phyloP scores from a whole-genome alignment of 2,888 invertebrate genomes.

The Chymomyza caudatula region DNA sequence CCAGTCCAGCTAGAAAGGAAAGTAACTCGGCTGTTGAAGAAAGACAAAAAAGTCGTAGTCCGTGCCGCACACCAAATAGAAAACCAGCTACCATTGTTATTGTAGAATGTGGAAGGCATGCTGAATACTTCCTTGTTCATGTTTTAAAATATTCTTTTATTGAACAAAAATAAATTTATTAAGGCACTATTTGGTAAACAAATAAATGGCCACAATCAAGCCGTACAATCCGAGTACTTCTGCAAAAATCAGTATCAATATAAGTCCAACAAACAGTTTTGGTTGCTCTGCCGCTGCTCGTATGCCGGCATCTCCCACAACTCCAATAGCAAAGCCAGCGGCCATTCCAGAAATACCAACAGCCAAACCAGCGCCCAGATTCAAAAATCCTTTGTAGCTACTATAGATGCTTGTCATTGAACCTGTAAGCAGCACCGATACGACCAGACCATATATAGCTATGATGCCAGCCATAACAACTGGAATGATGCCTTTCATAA shows the following conservation, averaged over 20 bases:
- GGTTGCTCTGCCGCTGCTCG: neutral
- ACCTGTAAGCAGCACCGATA: slow-evolving; percentile 97
- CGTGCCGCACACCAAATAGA: too few relatives aligned
- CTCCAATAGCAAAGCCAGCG: neutral
- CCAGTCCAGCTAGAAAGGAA: too few relatives aligned
- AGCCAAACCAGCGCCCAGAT: neutral
- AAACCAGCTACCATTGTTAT: too few relatives aligned
- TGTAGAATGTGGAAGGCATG: too few relatives aligned
- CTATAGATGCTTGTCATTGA: slow-evolving; percentile 82
- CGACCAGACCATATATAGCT: slow-evolving; percentile 99
- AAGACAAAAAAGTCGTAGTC: too few relatives aligned
- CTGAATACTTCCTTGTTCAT: too few relatives aligned
- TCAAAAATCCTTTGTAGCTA: slow-evolving; percentile 15
- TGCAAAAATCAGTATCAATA: neutral
- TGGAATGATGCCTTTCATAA: slow-evolving; percentile 99
- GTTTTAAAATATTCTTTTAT: too few relatives aligned
- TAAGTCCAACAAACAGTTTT: neutral
- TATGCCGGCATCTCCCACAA: neutral
- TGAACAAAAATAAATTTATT: too few relatives aligned
- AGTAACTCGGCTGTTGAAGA: too few relatives aligned
- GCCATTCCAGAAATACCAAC: neutral
- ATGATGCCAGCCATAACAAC: slow-evolving; percentile 99
- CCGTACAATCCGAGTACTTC: neutral
- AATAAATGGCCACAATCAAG: neutral
- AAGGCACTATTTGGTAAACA: neutral